Evolutionary conservation across 2,888 invertebrate species (phyloP).

Genomic region (Lasioglossum malachurum): DNA sequence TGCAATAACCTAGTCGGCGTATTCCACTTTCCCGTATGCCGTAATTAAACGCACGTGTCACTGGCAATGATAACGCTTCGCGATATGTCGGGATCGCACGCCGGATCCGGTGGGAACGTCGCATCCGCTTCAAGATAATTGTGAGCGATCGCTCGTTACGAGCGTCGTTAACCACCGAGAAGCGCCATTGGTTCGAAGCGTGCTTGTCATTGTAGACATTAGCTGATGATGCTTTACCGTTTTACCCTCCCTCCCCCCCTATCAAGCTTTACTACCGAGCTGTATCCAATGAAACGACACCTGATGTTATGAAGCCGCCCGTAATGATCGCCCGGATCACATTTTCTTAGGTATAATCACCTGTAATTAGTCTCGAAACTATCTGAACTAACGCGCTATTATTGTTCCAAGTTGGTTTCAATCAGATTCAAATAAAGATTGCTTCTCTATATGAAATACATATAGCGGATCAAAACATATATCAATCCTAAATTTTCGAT

Average conservation of each 20-base stretch:
- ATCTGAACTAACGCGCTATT: neutral
- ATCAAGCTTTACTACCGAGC: conserved; percentile 28
- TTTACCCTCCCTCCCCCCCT: conserved; percentile 18
- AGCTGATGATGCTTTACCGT: conserved; percentile 54
- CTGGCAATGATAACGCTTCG: conserved; percentile 50
- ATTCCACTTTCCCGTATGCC: conserved; percentile 49
- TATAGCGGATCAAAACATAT: too few species aligned
- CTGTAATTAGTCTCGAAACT: neutral
- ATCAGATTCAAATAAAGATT: too few species aligned
- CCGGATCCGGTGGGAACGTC: conserved; percentile 42
- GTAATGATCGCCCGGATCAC: neutral
- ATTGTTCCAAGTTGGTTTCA: too few species aligned
- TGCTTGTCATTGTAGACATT: conserved; percentile 64
- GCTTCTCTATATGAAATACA: too few species aligned
- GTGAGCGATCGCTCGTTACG: conserved; percentile 69
- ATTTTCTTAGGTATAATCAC: conserved; percentile 5
- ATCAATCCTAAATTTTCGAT: too few species aligned
- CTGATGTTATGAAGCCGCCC: conserved; percentile 9
- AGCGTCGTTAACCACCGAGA: conserved; percentile 62
- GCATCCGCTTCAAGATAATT: conserved; percentile 65
- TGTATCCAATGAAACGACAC: conserved; percentile 20
- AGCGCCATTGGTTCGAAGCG: conserved; percentile 45
- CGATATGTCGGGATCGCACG: conserved; percentile 54
- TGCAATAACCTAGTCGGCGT: conserved; percentile 59
- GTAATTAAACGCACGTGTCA: conserved; percentile 70